Evolutionary conservation across 2,113 vertebrate genomes (phyloP), one percentile per base, ranked within the genome.

Genomic region (Callipepla californica): DNA sequence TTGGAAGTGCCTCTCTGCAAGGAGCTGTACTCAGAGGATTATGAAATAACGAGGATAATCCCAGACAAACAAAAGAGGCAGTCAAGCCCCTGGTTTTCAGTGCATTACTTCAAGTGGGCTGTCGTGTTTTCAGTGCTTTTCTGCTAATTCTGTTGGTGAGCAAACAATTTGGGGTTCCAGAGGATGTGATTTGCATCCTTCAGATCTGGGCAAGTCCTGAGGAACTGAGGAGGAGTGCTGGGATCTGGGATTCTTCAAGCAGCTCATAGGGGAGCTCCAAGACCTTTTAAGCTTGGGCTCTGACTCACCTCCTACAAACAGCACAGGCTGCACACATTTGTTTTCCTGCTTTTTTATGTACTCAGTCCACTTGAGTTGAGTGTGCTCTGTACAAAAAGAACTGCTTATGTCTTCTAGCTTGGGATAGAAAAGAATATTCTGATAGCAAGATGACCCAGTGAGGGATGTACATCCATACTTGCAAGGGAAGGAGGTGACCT

Each of bases 31-130:
- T 83, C 73, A 70, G 62, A 80, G 82, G 93, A 91, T 91, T 91
- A 91, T 51, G 48, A 85, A 85, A 36, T 61, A 69, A 76, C 47
- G 53, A 70, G 73, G 73, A 87, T 86, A 94, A 94, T 83, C 77
- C 86, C 57, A 47, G 62, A 7, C 77, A 79, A 82, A 74, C 63
- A 78, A 75, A 79, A 61, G 67, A 78, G 57, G 45, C 40, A 74
- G 50, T 19, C 72, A 25, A 78, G 58, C 42, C 67, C 47, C 72
- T 26, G 57, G 50, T 47, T 82, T 68, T 61, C 25, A 36, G 32
- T 57, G 44, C 13, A 14, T 32, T 12, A n/a, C 70, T 88, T 69
- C 50, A 30, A 75, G 88, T 11, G 32, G 34, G 50, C 32, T 45
- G 26, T 15, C 61, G 32, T 20, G 7, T 59, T 78, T 68, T 58